A percentile compares a stretch with the other conserved stretches of the same genome.
These are phyloP conservation scores for Lytechinus variegatus DNA, from an alignment of 35 echinoderm and acorn worm genomes.

Conservation along the genomic window DNA sequence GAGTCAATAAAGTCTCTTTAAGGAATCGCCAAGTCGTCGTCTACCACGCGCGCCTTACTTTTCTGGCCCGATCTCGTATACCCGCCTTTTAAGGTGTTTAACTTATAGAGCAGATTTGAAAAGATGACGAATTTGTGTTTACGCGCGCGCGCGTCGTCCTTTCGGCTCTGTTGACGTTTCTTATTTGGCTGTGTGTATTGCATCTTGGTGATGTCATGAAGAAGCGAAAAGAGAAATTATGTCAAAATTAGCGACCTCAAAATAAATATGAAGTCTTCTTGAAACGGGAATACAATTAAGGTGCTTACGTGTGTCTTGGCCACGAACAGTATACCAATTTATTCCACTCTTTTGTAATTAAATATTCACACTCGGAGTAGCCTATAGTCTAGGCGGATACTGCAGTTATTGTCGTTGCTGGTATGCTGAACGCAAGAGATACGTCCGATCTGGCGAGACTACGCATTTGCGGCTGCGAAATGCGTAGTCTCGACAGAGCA, in stretches of 20 bases:
- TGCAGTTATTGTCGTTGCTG: too few species aligned
- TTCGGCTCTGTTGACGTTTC: not conserved
- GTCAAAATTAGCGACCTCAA: not conserved
- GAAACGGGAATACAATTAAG: not conserved
- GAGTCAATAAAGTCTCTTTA: slow-evolving; percentile 8
- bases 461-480: too few species aligned
- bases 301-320: not conserved
- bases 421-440: too few species aligned
- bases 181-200: not conserved
- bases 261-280: not conserved
- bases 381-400: too few species aligned
- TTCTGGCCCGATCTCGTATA: not conserved
- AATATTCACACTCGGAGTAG: too few species aligned
- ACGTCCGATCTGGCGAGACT: too few species aligned
- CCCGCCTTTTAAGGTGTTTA: not conserved
- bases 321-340: not conserved
- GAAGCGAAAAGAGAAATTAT: slow-evolving; percentile 33
- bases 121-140: slow-evolving; percentile 36
- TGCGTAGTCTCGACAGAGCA: too few species aligned
- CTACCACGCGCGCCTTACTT: not conserved
- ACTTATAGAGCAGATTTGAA: not conserved
- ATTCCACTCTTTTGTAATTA: not conserved
- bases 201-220: not conserved
- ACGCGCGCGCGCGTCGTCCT: slow-evolving; percentile 25
- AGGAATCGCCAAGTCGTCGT: not conserved